phyloP scores from a whole-genome alignment of 2,797 vertebrate species.

The Mus minutoides region DNA sequence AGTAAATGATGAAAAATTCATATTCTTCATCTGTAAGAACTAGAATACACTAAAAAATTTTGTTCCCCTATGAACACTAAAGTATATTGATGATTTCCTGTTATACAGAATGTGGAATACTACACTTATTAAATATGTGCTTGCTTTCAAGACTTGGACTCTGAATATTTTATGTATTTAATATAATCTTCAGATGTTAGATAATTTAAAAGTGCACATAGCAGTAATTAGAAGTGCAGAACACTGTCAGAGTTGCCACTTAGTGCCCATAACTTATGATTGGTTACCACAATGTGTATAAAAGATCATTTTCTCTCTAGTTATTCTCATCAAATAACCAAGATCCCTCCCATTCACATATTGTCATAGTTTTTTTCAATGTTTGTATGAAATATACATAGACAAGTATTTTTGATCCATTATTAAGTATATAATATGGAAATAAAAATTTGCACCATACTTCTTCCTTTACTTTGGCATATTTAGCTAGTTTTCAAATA shows the following conservation, averaged over 20 bases:
- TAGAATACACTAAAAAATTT: not conserved
- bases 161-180: not conserved
- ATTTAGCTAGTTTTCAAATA: not conserved
- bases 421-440: not conserved
- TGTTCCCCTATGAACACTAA: too few species aligned
- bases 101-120: not conserved
- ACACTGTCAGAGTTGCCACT: rapidly evolving
- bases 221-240: not conserved
- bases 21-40: not conserved
- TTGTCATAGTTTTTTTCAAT: not conserved
- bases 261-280: not conserved
- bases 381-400: not conserved
- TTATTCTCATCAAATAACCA: not conserved
- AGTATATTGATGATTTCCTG: not conserved
- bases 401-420: not conserved
- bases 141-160: not conserved
- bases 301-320: not conserved
- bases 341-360: too few species aligned
- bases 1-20: not conserved
- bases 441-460: not conserved
- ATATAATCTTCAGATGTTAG: not conserved
- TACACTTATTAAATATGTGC: not conserved
- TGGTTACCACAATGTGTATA: not conserved
- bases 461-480: not conserved
- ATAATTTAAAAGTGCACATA: not conserved